phyloP scores from a whole-genome alignment of 2,113 vertebrate species.

The Spheniscus mendiculus region DNA sequence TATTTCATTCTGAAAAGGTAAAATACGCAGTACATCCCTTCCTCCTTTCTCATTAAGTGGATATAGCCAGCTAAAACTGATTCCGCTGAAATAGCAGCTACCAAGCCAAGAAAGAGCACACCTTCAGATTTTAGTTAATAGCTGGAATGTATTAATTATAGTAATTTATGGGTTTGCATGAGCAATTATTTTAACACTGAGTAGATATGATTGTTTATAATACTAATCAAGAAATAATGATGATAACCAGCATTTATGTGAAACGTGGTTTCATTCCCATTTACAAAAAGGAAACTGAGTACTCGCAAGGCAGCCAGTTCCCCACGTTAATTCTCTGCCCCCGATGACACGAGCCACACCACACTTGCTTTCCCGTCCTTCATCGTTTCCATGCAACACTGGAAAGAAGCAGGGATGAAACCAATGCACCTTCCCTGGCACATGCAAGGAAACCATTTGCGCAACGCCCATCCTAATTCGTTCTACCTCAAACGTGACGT shows the following conservation, averaged over 20 bases:
- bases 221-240: background rate
- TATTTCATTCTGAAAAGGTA: background rate
- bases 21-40: background rate
- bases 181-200: background rate
- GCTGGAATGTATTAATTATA: background rate
- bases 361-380: background rate
- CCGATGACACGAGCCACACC: rapidly evolving
- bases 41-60: background rate
- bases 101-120: background rate
- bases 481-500: rapidly evolving
- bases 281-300: background rate
- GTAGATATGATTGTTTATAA: background rate
- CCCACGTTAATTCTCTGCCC: rapidly evolving
- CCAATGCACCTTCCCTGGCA: background rate
- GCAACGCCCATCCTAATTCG: rapidly evolving
- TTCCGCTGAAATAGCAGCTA: background rate
- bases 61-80: background rate
- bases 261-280: background rate
- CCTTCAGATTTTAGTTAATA: background rate
- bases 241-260: background rate
- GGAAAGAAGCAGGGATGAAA: background rate
- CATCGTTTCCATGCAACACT: rapidly evolving
- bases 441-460: background rate
- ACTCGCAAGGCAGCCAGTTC: background rate
- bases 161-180: background rate